Evolutionary conservation across 2,888 invertebrate genomes (phyloP).

Genomic region (Lamellibrachia columna): DNA sequence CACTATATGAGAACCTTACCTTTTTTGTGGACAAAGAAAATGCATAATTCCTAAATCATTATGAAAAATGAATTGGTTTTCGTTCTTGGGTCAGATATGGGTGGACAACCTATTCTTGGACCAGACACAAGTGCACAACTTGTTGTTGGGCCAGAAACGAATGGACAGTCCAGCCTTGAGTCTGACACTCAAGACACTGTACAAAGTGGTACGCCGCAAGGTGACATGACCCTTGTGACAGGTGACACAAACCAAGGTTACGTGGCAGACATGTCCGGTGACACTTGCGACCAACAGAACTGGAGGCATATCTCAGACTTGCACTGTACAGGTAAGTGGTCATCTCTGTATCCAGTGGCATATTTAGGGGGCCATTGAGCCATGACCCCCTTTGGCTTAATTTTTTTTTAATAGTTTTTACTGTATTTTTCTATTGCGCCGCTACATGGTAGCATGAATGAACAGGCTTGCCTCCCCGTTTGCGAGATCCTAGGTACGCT

Average conservation of each 20-base stretch:
- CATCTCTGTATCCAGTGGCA: not conserved
- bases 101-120: not conserved
- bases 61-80: too few relatives aligned
- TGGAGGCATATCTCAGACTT: not conserved
- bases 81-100: too few relatives aligned
- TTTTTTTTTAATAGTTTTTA: too few relatives aligned
- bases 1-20: too few relatives aligned
- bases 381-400: too few relatives aligned
- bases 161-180: not conserved
- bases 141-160: not conserved
- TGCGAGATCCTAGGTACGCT: too few relatives aligned
- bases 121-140: not conserved
- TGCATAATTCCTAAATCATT: too few relatives aligned
- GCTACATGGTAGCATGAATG: too few relatives aligned
- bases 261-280: not conserved
- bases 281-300: not conserved
- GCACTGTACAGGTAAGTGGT: not conserved
- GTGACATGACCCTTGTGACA: not conserved
- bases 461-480: too few relatives aligned
- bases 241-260: slow-evolving; percentile 14
- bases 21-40: too few relatives aligned
- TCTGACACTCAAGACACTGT: not conserved
- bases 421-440: too few relatives aligned
- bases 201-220: not conserved
- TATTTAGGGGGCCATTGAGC: not conserved